Evolutionary conservation across 2,113 vertebrate species (phyloP).

Genomic region (Nipponia nippon): DNA sequence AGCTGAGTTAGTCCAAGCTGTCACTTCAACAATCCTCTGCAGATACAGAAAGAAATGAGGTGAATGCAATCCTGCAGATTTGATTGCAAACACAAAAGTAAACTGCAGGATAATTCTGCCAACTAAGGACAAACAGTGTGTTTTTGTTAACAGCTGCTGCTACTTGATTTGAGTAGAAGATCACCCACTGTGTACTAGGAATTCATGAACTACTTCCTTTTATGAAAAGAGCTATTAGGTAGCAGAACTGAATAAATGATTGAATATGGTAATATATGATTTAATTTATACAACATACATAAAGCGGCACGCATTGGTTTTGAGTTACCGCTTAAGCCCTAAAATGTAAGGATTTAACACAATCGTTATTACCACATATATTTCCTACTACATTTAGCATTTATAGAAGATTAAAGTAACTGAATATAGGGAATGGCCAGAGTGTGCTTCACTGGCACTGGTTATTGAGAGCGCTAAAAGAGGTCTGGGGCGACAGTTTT

Average conservation of each 20-base stretch:
- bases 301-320: fast-evolving
- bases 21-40: not conserved
- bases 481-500: not conserved
- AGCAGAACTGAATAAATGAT: not conserved
- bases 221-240: not conserved
- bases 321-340: not conserved
- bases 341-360: not conserved
- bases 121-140: not conserved
- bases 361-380: not conserved
- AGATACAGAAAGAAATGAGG: not conserved
- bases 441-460: not conserved
- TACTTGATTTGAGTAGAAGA: not conserved
- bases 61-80: not conserved
- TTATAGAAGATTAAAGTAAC: not conserved
- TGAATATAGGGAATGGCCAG: not conserved
- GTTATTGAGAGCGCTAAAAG: not conserved
- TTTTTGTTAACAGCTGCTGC: conserved; percentile 28
- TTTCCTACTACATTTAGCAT: not conserved
- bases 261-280: not conserved
- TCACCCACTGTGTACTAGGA: not conserved
- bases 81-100: not conserved
- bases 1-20: not conserved
- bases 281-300: not conserved
- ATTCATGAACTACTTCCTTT: not conserved
- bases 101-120: not conserved